Conservation (phyloP, 2,113 vertebrate species). For the Bostrychus sinensis region DNA sequence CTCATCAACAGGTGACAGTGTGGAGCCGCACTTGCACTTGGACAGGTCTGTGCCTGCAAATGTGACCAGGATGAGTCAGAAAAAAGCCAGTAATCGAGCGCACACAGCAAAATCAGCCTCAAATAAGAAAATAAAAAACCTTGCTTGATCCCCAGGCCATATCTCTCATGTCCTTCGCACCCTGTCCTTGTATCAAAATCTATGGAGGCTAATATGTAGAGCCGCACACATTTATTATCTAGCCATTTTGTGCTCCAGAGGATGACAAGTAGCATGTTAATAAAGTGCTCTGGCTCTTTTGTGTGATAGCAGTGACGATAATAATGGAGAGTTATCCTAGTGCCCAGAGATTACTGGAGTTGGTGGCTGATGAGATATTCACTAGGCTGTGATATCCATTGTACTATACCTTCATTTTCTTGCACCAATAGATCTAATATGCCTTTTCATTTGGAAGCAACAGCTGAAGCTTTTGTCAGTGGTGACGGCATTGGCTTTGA, state of each 20-base stretch:
- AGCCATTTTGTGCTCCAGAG: slow-evolving; percentile 24
- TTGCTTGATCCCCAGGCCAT: slow-evolving; percentile 55
- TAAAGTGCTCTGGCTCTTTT: slow-evolving; percentile 37
- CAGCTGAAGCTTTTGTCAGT: neutral
- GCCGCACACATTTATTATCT: slow-evolving; percentile 29
- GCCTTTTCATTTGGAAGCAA: neutral
- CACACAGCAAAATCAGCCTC: slow-evolving; percentile 40
- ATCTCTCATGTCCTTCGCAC: slow-evolving; percentile 54
- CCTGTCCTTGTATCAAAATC: slow-evolving; percentile 55
- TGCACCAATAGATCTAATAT: neutral
- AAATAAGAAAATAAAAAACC: slow-evolving; percentile 42
- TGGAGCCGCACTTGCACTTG: slow-evolving; percentile 56
- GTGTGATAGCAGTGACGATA: slow-evolving; percentile 32
- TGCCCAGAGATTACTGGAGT: slow-evolving; percentile 19
- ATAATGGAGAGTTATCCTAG: slow-evolving; percentile 14
- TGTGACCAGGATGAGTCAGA: slow-evolving; percentile 49
- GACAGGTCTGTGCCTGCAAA: slow-evolving; percentile 16
- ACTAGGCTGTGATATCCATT: slow-evolving; percentile 10
- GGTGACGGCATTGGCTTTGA: neutral
- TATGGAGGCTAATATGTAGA: slow-evolving; percentile 41
- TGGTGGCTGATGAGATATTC: neutral
- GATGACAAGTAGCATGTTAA: slow-evolving; percentile 51
- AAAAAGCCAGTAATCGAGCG: slow-evolving; percentile 51
- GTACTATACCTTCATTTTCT: neutral
- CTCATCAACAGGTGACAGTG: slow-evolving; percentile 76